Conservation (phyloP, 2,797 vertebrate species). For the Neoniphon sammara region DNA sequence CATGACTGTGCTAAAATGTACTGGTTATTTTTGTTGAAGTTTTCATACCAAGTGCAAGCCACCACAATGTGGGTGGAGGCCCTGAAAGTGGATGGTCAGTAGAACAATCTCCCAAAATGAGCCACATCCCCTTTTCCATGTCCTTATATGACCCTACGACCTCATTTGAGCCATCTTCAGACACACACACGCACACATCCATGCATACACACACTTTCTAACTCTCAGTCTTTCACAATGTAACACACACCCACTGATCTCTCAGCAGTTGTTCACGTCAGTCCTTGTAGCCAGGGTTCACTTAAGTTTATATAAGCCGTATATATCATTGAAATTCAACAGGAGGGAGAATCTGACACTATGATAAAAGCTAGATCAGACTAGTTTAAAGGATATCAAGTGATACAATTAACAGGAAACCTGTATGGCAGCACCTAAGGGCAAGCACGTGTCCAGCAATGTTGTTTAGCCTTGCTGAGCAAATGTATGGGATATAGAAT, state of each 20-base stretch:
- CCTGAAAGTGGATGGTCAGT: constrained; percentile 33
- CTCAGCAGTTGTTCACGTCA: constrained; percentile 60
- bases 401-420: background rate
- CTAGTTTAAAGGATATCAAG: background rate
- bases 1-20: constrained; percentile 39
- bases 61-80: constrained; percentile 40
- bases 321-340: background rate
- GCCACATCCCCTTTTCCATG: constrained; percentile 48
- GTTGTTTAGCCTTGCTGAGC: too few species aligned
- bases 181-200: constrained; percentile 15
- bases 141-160: constrained; percentile 65
- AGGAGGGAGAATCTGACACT: background rate
- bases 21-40: constrained; percentile 41
- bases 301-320: background rate
- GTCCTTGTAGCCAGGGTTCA: constrained; percentile 26
- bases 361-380: background rate
- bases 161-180: constrained; percentile 30
- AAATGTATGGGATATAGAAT: too few species aligned
- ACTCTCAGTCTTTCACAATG: constrained; percentile 37
- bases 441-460: too few species aligned
- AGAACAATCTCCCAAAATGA: constrained; percentile 24
- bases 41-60: constrained; percentile 20
- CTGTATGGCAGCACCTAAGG: background rate
- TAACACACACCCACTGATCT: constrained; percentile 57
- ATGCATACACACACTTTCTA: constrained; percentile 2